Base-by-base conservation (phyloP, 2,888 invertebrate genomes). In the Machimus rusticus region DNA sequence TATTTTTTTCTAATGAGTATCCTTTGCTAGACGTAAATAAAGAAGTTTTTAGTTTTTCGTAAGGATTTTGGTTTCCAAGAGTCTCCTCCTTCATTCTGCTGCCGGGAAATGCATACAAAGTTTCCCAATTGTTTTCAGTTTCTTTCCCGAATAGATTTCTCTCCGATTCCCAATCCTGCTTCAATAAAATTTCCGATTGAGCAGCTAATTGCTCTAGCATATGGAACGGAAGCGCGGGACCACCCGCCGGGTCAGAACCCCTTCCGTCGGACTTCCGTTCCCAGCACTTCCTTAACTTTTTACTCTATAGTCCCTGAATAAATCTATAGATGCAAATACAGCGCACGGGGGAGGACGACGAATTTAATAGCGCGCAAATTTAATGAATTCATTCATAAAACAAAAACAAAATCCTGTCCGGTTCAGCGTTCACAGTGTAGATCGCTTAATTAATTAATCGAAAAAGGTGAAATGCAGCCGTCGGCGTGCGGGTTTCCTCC, bases 171-270 rank as follows among this genome's bases (percentile, higher is more conserved):
- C 34, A 34, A 34, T 34, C 4, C 34, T 39, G 31, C 37, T 28
- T n/a, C 66, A 37, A 82, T 82, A 39, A 82, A 82, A 82, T 82
- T 39, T 82, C 34, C 37, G 66, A 66, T 82, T 82, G 57, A 34
- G 34, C 34, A 34, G 34, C 34, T 34, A 34, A 34, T 34, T 34
- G 34, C 34, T 34, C 34, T n/a, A 34, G 34, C 34, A 34, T 34
- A 34, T 34, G 34, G 6, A 34, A 34, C 34, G 34, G 34, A 37
- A 76, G 76, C 34, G 34, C 9, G 31, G n/a, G n/a, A 19, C 37
- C 5, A 76, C 2, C 23, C 23, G 2, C 28, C 66, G 9, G 14
- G 76, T 6, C 4, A 34, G 37, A 37, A 31, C n/a, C 76, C 12
- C n/a, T 34, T 37, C 76, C 39, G 76, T 1, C 16, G 76, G 34